Evolutionary conservation across 2,113 vertebrate genomes (phyloP), one percentile per base, ranked within the genome.

Genomic region (Gadus macrocephalus): DNA sequence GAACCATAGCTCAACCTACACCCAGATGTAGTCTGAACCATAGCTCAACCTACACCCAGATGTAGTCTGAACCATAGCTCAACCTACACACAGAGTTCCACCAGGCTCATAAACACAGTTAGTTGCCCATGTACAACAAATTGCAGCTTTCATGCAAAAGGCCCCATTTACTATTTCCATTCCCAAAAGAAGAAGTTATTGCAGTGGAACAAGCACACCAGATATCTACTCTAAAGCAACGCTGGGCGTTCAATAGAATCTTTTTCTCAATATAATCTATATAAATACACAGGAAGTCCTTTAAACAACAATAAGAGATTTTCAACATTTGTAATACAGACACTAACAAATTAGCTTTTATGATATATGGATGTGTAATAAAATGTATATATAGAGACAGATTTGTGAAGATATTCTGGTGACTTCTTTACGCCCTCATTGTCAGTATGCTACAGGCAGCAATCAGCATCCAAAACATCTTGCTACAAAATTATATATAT

Each of bases 211-310:
- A 92, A 91, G 90, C 89, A 92, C 89, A 87, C 89, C 87, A 88
- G 88, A 91, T 90, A 90, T 88, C 90, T 92, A 91, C 84, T 91
- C 88, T 91, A 90, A 92, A 91, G 89, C 89, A 89, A 91, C 90
- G 90, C 87, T 86, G 88, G 90, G 91, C 90, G 88, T 90, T 88
- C 85, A 85, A 92, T 92, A 91, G 89, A 91, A n/a, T 58, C n/a
- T 58, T 88, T 88, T 84, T 84, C 79, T 91, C 88, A 89, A 93
- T 93, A 92, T 88, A 93, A 90, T 93, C 91, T 93, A 91, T 93
- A 93, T 93, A 93, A 93, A 93, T 93, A 93, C 92, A 93, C 91
- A 92, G 89, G 88, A 91, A 91, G 89, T 91, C 87, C 85, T 90
- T 89, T 90, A 81, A 90, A 91, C 90, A 90, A 90, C 90, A 74